Percentiles rank a stretch among this genome's conserved stretches.
These are phyloP conservation scores for Denticeps clupeoides DNA, from an alignment of 2,797 vertebrate genomes.

Conservation along the genomic window DNA sequence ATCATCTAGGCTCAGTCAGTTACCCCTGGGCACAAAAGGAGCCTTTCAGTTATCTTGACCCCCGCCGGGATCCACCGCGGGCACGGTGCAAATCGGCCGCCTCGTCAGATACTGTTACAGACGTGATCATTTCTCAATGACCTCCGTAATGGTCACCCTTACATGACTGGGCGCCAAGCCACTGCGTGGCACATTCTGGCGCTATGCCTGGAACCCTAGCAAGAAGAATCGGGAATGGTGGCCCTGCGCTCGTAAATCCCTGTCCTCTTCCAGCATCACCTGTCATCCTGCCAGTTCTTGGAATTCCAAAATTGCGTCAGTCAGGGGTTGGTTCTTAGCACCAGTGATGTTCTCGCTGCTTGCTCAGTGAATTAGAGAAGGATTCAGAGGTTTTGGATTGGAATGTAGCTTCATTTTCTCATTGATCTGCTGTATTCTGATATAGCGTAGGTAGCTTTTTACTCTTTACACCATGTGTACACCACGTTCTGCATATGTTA, in stretches of 20 bases:
- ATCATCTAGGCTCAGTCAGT: constrained; percentile 23
- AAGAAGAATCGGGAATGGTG: too few species aligned
- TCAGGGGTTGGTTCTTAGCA: neutral
- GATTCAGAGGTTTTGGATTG: too few species aligned
- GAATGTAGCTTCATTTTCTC: too few species aligned
- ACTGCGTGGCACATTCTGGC: neutral
- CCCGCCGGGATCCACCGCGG: constrained; percentile 6
- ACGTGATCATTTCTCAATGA: constrained; percentile 14
- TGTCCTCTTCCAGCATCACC: constrained; percentile 13
- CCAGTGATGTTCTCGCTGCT: constrained; percentile 1
- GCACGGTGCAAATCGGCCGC: neutral
- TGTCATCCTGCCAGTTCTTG: constrained; percentile 3
- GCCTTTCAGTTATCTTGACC: constrained; percentile 18
- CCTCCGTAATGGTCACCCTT: constrained; percentile 8
- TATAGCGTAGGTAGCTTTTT: too few species aligned
- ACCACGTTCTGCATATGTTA: too few species aligned
- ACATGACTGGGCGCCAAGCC: constrained; percentile 8
- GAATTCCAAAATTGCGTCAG: constrained; percentile 7
- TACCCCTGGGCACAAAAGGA: constrained; percentile 18
- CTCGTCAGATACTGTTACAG: constrained; percentile 10
- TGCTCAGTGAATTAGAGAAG: too few species aligned
- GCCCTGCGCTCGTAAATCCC: constrained; percentile 16
- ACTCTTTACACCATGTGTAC: too few species aligned
- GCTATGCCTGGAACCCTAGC: neutral
- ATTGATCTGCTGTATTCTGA: too few species aligned